A percentile compares a stretch with the other conserved stretches of the same genome.
Evolutionary conservation across 2,797 vertebrate genomes (phyloP).

Genomic region (Acanthurus tractus): DNA sequence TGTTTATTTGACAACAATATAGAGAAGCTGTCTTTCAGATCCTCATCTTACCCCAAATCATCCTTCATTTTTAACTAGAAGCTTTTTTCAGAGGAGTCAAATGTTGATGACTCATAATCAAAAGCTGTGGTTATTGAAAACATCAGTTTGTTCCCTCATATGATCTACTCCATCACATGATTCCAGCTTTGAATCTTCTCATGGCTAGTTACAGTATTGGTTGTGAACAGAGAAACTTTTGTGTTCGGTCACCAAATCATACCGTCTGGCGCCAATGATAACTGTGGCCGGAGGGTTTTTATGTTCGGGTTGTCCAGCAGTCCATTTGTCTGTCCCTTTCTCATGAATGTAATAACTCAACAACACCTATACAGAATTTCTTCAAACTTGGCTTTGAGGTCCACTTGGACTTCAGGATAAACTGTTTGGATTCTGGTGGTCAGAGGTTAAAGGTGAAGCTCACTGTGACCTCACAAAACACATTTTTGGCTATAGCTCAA

Average conservation of each 20-base stretch:
- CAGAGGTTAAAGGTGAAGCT: too few species aligned
- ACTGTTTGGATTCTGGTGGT: too few species aligned
- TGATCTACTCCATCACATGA: constrained; percentile 66
- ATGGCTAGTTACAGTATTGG: constrained; percentile 1
- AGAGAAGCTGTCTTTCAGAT: constrained; percentile 2
- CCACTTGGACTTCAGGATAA: too few species aligned
- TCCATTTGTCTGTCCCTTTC: too few species aligned
- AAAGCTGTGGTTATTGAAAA: constrained; percentile 41
- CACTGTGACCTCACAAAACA: too few species aligned
- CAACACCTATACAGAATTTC: too few species aligned
- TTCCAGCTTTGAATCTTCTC: constrained; percentile 30
- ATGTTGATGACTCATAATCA: constrained; percentile 65
- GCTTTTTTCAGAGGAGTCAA: constrained; percentile 63
- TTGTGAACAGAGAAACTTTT: constrained; percentile 40
- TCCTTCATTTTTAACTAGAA: constrained; percentile 23
- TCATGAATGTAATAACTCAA: too few species aligned
- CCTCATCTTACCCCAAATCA: constrained; percentile 8
- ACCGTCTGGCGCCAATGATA: neutral
- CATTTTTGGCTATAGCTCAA: too few species aligned
- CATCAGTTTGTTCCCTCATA: constrained; percentile 58
- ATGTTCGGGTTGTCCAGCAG: too few species aligned
- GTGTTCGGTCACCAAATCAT: constrained; percentile 26
- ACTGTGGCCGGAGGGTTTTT: too few species aligned
- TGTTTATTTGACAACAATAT: constrained; percentile 38
- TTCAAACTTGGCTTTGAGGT: too few species aligned